Base-by-base conservation (phyloP, 2,888 invertebrate genomes). In the Aplocera efformata region DNA sequence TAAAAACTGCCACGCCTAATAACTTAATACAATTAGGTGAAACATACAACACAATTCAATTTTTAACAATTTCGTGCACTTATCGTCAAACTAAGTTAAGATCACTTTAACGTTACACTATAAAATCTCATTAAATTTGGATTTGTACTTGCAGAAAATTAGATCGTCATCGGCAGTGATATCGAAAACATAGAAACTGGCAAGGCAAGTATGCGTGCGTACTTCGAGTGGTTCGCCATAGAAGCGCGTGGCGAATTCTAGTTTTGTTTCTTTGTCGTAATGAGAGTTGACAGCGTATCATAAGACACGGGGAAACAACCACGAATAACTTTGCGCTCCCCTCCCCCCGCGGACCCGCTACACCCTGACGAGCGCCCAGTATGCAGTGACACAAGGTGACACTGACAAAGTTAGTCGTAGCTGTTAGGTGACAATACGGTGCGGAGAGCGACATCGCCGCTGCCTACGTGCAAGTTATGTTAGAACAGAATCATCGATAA, bases 141-240 rank as follows among this genome's bases (percentile, higher is more conserved):
- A 85, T 86, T 88, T 88, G 86, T 88, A 88, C 86, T 88, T 80
- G 84, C 85, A 83, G 72, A 79, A 81, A 79, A 79, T 79, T 77
- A 77, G 76, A 72, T 79, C 74, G 70, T 72, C 69, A 76, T 74
- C 76, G 83, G 81, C 82, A 79, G 78, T 83, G 79, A 78, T 42
- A 74, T 69, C 73, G 72, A 81, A 79, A 84, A 84, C 85, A 86
- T 86, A 86, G 85, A 86, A 77, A 84, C 85, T 79, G 86, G 86
- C 86, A 85, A 84, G 81, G 75, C 83, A 82, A 79, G 81, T 74
- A 66, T 80, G 80, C 84, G 85, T 83, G 84, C 85, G 85, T 79
- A 81, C 81, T 83, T 77, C 57, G 59, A 64, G 32, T 43, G 42
- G 42, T 49, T 47, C 45, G 47, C 47, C 53, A 48, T 39, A 21